Evolutionary conservation across 2,888 invertebrate genomes (phyloP), one percentile per base, ranked within the genome.

Genomic region (Eulithis testata): DNA sequence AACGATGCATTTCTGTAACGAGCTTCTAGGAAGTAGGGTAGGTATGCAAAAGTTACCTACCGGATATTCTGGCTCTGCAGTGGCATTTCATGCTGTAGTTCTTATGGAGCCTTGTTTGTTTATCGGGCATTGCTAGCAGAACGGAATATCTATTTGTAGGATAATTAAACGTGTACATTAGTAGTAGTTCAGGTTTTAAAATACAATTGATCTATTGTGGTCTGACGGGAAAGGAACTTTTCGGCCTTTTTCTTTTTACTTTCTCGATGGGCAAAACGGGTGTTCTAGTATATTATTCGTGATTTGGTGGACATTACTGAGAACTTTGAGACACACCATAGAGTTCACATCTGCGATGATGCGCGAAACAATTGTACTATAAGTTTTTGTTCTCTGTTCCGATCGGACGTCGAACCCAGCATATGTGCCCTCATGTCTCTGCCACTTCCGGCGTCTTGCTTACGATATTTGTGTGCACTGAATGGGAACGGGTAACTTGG

Each of bases 361-460:
- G 51, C 66, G 50, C 62, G 14, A 69, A 79, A 83, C 80, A 78
- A 82, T 81, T 75, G 74, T 65, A 73, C 71, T 78, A 77, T 81
- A 76, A 74, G 76, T 80, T 79, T 81, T 78, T 76, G 76, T 75
- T 71, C 45, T 12, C 64, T 63, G 54, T 69, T 73, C 71, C 76
- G 67, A 65, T 63, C 76, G 85, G 83, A 74, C 88, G 70, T 83
- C 85, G 87, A 87, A 86, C 87, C 61, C 68, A 59, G 65, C 73
- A 71, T 65, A 66, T 74, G 73, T 70, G 73, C 65, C 61, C 68
- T 67, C 69, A 65, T 65, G 73, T 73, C 75, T 76, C 72, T 66
- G 49, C 40, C 65, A 72, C 71, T 79, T 81, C 82, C 80, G 79
- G 73, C 58, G 69, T 54, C 65, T 58, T 60, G 47, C 65, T 62